Conservation (phyloP, 1,140 invertebrate genomes). For the Meloidogyne floridensis region DNA sequence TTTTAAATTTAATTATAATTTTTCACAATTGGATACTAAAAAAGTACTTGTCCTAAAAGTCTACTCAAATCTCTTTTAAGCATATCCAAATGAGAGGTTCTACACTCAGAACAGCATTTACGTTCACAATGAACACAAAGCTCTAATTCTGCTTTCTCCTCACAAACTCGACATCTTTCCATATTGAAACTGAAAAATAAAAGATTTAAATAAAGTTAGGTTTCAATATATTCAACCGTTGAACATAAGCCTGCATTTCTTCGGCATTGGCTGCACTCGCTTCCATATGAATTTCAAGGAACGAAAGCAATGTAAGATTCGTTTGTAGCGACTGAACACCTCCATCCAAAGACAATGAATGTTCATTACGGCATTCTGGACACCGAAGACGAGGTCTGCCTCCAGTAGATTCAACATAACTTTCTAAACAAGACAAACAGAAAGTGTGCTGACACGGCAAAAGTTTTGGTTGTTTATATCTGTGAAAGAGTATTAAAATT, state of each 20-base stretch:
- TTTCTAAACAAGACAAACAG: slow-evolving; percentile 97
- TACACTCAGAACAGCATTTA: slow-evolving; percentile 72
- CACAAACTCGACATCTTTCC: slow-evolving; percentile 72
- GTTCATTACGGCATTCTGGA: slow-evolving; percentile 83
- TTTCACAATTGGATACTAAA: not conserved
- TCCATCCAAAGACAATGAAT: slow-evolving; percentile 81
- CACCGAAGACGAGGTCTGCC: slow-evolving; percentile 91
- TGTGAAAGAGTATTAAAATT: slow-evolving; percentile 2
- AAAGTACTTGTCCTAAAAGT: slow-evolving; percentile 70
- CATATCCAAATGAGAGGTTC: slow-evolving; percentile 85
- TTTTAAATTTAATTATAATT: slow-evolving; percentile 24
- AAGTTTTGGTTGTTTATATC: slow-evolving; percentile 84
- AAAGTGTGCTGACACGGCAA: slow-evolving; percentile 99
- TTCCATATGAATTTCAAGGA: slow-evolving; percentile 89
- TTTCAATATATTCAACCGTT: slow-evolving; percentile 54
- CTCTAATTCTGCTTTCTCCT: slow-evolving; percentile 86
- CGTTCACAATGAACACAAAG: slow-evolving; percentile 89
- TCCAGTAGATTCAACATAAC: slow-evolving; percentile 80
- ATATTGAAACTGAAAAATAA: slow-evolving; percentile 56
- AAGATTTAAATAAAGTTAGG: not conserved
- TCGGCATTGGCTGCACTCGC: slow-evolving; percentile 85
- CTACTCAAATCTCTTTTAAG: slow-evolving; percentile 86
- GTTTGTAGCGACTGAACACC: slow-evolving; percentile 86
- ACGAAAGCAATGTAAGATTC: slow-evolving; percentile 90
- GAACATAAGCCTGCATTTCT: slow-evolving; percentile 62